Conservation (phyloP, 30 jellyfish, hydroid and myxozoan genomes). For the Morbakka virulenta region DNA sequence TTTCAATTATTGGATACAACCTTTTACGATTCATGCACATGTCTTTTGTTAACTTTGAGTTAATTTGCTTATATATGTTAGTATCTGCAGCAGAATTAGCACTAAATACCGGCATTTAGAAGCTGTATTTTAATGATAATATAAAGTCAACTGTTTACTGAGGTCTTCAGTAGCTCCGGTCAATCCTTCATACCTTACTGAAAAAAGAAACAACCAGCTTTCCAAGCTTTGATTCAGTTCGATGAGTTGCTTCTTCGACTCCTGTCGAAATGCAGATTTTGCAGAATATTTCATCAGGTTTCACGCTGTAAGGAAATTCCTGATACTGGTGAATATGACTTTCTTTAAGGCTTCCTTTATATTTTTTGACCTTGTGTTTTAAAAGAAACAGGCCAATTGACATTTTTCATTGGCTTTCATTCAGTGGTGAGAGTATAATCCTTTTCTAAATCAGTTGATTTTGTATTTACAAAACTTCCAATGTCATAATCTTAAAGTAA, state of each 20-base stretch:
- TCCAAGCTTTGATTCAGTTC: conserved; percentile 11
- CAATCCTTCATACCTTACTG: neutral
- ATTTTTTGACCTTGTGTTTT: neutral
- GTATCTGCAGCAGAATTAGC: neutral
- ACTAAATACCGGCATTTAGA: neutral
- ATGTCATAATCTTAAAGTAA: conserved; percentile 1
- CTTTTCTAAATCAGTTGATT: conserved; percentile 4
- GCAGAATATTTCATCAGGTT: conserved; percentile 3
- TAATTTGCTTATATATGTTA: neutral
- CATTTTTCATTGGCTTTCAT: neutral
- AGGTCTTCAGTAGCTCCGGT: conserved; percentile 4
- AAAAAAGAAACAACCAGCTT: conserved; percentile 4
- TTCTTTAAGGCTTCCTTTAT: conserved; percentile 1
- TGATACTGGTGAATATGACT: conserved; percentile 6
- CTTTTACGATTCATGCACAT: neutral
- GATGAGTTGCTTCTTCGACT: conserved; percentile 18
- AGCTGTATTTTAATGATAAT: neutral
- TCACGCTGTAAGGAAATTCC: neutral
- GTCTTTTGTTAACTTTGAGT: neutral
- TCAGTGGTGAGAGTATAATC: neutral
- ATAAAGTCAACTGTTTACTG: neutral
- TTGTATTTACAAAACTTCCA: neutral
- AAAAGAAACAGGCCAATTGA: neutral
- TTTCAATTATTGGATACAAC: neutral
- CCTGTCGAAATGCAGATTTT: neutral